phyloP scores from a whole-genome alignment of 2,113 vertebrate species.

The Harpagus bidentatus region DNA sequence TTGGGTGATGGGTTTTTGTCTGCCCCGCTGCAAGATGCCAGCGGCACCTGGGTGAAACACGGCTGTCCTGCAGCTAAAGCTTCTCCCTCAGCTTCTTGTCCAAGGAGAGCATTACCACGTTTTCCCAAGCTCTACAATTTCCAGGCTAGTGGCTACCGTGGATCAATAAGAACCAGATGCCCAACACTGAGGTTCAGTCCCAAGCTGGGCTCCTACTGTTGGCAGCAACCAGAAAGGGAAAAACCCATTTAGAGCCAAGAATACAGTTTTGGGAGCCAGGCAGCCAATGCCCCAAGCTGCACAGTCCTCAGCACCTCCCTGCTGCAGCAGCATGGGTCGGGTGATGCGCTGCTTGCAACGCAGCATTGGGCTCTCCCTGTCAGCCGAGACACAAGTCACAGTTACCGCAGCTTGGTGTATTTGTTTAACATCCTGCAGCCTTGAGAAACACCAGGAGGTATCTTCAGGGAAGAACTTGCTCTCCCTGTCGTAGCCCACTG shows the following conservation, averaged over 20 bases:
- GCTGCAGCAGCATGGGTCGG: accelerated
- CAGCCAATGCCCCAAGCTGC: background rate
- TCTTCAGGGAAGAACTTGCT: background rate
- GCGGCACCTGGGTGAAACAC: background rate
- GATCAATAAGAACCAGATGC: background rate
- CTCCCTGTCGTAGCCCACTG: accelerated
- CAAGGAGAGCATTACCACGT: accelerated
- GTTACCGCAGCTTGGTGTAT: background rate
- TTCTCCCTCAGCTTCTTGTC: background rate
- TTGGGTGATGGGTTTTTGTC: background rate
- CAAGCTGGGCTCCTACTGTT: accelerated
- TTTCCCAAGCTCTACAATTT: background rate
- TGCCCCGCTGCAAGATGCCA: background rate
- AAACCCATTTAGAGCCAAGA: background rate
- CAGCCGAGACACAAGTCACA: background rate
- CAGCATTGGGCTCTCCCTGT: background rate
- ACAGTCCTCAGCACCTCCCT: background rate
- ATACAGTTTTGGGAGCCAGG: too few species aligned
- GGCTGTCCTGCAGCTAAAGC: background rate
- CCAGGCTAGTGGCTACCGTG: accelerated
- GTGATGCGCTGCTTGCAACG: too few species aligned
- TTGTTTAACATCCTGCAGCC: background rate
- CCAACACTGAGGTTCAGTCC: background rate
- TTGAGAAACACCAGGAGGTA: background rate
- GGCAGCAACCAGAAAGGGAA: background rate